These are phyloP conservation scores for Hipparchia sbordonii DNA, from an alignment of 2,888 invertebrate species.

Conservation along the genomic window DNA sequence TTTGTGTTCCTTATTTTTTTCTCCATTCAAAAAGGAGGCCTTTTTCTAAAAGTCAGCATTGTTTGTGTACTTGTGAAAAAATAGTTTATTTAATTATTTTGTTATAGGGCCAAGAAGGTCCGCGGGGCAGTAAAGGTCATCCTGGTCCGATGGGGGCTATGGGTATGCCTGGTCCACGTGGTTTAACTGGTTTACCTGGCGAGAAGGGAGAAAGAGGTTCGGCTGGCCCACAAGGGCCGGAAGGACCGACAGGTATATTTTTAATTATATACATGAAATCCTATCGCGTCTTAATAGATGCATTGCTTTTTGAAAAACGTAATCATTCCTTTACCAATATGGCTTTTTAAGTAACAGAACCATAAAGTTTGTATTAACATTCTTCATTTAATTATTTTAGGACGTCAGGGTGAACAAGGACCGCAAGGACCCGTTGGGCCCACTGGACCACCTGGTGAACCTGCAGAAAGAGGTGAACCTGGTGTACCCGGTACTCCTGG, in stretches of 20 bases:
- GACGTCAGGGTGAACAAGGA: conserved; percentile 89
- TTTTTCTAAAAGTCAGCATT: too few relatives aligned
- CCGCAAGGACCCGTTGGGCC: conserved; percentile 89
- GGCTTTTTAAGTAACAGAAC: not conserved
- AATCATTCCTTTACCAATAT: not conserved
- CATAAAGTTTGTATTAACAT: not conserved
- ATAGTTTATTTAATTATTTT: not conserved
- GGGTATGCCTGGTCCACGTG: conserved; percentile 87
- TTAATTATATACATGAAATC: too few relatives aligned
- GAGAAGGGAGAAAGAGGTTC: conserved; percentile 90
- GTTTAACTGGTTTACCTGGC: conserved; percentile 86
- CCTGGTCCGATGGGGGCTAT: conserved; percentile 87
- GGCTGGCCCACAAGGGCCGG: conserved; percentile 87
- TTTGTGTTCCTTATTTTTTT: too few relatives aligned
- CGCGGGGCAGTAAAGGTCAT: conserved; percentile 87
- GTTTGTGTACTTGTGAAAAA: not conserved
- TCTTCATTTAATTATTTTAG: conserved; percentile 49
- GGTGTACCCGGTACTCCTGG: conserved; percentile 88
- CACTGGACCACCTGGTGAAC: conserved; percentile 90
- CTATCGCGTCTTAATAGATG: too few relatives aligned
- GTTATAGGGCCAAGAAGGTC: conserved; percentile 85
- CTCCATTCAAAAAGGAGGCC: too few relatives aligned
- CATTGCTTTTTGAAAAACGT: not conserved
- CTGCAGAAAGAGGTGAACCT: conserved; percentile 90
- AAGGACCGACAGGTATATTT: conserved; percentile 86